Base-by-base conservation (phyloP, 2,797 vertebrate genomes). In the Anomalospiza imberbis region DNA sequence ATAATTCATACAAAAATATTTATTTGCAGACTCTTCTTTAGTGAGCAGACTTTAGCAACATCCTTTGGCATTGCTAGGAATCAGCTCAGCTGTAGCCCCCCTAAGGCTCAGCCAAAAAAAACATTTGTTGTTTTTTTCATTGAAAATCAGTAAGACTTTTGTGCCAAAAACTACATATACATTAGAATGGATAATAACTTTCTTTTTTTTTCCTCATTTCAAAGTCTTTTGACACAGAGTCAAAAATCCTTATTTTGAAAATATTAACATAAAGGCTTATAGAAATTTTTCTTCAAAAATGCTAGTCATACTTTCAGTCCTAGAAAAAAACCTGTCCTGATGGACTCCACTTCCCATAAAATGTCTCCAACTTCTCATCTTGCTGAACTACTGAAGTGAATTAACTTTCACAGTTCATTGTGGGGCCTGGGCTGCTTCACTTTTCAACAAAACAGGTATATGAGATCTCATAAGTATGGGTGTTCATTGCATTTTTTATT, bases 381-480 rank as follows among this genome's bases (percentile, higher is more conserved):
- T 38, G 13, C 17, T 80, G 50, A 83, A 22, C 42, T 63, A 47
- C 55, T 58, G 22, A 28, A 57, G 45, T 38, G 31, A 78, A 77
- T 90, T 71, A 61, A 5, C 14, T 81, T 88, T 86, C 58, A 51
- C 19, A 17, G 61, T 18, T 12, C 48, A 36, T 63, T 14, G 3
- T 8, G 13, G 8, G 21, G 32, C 22, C 17, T n/a, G 15, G 10
- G 5, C 53, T 53, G 17, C 48, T 65, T 26, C 26, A 44, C 22
- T 88, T 70, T 54, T 26, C 79, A 86, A 40, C 28, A 53, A 40
- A 85, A 32, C 15, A 25, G 29, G 18, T 17, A 12, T 40, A 60
- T 15, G 34, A 63, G 9, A 26, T 50, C 26, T 74, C 29, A 0
- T 24, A 60, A 71, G 3, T 31, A 9, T 13, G 8, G 0, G 6